Percentiles rank a stretch among this genome's conserved stretches.
These are phyloP conservation scores for pig (Sus scrofa) DNA, from an alignment of 2,113 vertebrate genomes.

Conservation along the genomic window DNA sequence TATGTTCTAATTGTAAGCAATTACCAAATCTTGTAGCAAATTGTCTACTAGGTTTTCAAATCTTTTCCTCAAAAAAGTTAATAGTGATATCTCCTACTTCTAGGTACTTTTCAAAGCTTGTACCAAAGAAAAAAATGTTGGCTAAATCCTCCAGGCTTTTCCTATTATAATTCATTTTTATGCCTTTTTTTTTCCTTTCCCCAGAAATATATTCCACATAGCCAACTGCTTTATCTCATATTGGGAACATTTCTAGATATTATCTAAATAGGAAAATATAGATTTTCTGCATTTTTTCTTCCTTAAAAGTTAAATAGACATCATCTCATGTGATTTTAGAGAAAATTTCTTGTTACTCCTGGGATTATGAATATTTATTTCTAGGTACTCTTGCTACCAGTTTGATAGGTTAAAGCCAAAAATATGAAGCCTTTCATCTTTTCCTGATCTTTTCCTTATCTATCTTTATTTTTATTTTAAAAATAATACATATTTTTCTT, in stretches of 20 bases:
- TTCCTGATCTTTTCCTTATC: background rate
- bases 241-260: background rate
- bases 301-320: background rate
- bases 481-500: background rate
- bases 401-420: background rate
- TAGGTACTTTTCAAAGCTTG: background rate
- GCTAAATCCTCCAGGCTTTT: background rate
- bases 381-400: background rate
- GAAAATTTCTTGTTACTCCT: background rate
- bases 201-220: background rate
- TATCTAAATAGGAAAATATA: background rate
- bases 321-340: background rate
- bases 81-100: background rate
- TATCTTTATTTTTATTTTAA: slow-evolving; percentile 40
- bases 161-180: background rate
- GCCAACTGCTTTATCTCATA: background rate
- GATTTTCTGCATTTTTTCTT: background rate
- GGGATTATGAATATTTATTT: background rate
- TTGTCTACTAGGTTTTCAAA: background rate
- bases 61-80: background rate
- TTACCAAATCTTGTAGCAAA: background rate
- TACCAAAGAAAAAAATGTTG: background rate
- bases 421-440: background rate
- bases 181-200: background rate
- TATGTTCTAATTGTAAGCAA: background rate